Evolutionary conservation across 2,888 invertebrate genomes (phyloP), one percentile per base, ranked within the genome.

Genomic region (Silvanus unidentatus): DNA sequence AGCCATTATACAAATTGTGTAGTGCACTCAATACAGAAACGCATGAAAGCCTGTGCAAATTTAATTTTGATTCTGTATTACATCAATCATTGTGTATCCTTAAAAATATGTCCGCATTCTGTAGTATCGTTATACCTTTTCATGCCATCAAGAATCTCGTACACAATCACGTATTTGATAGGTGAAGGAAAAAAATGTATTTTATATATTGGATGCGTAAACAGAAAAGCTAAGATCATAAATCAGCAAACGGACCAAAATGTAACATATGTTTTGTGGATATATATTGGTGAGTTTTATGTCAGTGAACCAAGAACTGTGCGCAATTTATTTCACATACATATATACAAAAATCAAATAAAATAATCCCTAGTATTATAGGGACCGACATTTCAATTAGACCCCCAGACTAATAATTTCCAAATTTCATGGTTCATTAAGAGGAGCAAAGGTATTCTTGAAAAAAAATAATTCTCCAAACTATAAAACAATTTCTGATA

Each of bases 151-250:
- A 22, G 4, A 5, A 22, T 22, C 22, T 8, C 22, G 8, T 22
- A 22, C 22, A 22, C 22, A 22, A 5, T 3, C 8, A 22, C 55
- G 52, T 54, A 57, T 56, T 58, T 56, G 55, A 59, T 22, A 32
- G 32, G n/a, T 5, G 32, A 12, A 32, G 32, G 32, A 32, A 32
- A 32, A 32, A 32, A 32, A 32, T 32, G 32, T 32, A 22, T 22
- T 32, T 32, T 32, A 32, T n/a, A 57, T 59, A 59, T 58, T 56
- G 59, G 55, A 58, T 59, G 55, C 56, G 56, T 58, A 58, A 59
- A 58, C 56, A 58, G 58, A 58, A 58, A 59, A 57, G 57, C 54
- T 53, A 54, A 52, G 58, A 51, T 56, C 57, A 61, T 61, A 61
- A 59, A 61, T 61, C 60, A 61, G 54, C 53, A 52, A 54, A 55